A percentile compares a stretch with the other conserved stretches of the same genome.
Evolutionary conservation across 2,888 invertebrate species (phyloP).

Genomic region (Phyto melanocephala): DNA sequence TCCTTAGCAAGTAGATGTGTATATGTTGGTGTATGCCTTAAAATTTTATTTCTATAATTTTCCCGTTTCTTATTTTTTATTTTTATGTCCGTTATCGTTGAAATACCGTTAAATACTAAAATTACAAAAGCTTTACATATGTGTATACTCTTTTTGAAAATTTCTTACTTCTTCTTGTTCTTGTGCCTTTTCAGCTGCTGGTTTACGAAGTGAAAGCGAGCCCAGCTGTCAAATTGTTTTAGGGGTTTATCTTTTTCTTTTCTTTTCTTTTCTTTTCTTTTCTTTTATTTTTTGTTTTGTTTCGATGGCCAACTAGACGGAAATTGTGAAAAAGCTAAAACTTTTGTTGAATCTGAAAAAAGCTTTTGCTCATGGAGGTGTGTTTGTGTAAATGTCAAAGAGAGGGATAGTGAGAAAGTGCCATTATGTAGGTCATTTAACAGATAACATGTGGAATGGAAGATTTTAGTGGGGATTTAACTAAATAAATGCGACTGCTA

Average conservation of each 20-base stretch:
- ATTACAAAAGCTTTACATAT: conserved; percentile 44
- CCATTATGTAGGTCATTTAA: conserved; percentile 37
- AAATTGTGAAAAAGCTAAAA: background rate
- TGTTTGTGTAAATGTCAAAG: background rate
- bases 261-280: no score
- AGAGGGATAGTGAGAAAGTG: background rate
- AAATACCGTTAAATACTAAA: conserved; percentile 74
- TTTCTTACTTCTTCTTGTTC: background rate
- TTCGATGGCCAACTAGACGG: background rate
- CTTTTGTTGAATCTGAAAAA: conserved; percentile 39
- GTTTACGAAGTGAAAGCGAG: background rate
- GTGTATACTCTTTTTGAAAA: conserved; percentile 46
- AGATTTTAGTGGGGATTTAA: no score
- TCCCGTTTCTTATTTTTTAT: conserved; percentile 1
- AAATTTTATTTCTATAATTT: conserved; percentile 62
- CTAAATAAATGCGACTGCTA: no score
- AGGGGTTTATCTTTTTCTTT: background rate
- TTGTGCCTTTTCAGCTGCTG: background rate
- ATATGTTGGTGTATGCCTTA: conserved; percentile 31
- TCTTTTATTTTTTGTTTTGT: no score
- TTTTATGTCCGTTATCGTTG: conserved; percentile 69
- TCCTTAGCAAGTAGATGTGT: background rate
- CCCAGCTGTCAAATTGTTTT: conserved; percentile 47
- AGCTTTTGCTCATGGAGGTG: conserved; percentile 13
- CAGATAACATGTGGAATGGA: no score